Conservation (phyloP, 2,113 vertebrate species). For the Jaculus jaculus region DNA sequence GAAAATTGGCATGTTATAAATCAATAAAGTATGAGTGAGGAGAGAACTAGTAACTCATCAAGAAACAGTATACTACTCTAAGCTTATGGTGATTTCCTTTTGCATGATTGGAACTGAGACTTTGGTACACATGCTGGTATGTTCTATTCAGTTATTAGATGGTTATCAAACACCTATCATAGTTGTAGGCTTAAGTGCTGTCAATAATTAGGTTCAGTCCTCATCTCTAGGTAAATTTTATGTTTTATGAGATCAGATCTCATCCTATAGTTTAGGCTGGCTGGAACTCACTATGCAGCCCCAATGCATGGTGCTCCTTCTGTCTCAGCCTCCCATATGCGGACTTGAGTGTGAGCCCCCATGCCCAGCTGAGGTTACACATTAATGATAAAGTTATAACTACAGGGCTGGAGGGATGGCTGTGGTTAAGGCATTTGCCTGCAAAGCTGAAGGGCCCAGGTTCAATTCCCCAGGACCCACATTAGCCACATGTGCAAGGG, state of each 20-base stretch:
- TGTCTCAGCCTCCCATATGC: neutral
- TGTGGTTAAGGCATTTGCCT: too few relatives aligned
- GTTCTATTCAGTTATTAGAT: neutral
- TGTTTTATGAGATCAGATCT: neutral
- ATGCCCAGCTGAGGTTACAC: neutral
- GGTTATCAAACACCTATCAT: neutral
- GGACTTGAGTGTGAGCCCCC: too few relatives aligned
- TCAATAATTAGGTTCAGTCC: neutral
- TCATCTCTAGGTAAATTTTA: neutral
- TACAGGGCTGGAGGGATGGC: too few relatives aligned
- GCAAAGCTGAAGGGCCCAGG: too few relatives aligned
- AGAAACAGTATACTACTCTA: neutral
- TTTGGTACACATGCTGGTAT: neutral
- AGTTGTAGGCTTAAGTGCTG: neutral
- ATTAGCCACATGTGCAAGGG: too few relatives aligned
- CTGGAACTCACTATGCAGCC: neutral
- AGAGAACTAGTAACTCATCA: neutral
- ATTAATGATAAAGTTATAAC: neutral
- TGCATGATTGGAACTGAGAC: neutral
- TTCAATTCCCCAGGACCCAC: too few relatives aligned
- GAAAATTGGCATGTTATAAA: constrained; percentile 14
- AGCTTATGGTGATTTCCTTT: neutral
- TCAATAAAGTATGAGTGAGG: neutral
- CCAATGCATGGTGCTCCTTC: neutral
- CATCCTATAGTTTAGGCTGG: neutral